Evolutionary conservation across 2,888 invertebrate genomes (phyloP).

Genomic region (Nephrocerus scutellatus): DNA sequence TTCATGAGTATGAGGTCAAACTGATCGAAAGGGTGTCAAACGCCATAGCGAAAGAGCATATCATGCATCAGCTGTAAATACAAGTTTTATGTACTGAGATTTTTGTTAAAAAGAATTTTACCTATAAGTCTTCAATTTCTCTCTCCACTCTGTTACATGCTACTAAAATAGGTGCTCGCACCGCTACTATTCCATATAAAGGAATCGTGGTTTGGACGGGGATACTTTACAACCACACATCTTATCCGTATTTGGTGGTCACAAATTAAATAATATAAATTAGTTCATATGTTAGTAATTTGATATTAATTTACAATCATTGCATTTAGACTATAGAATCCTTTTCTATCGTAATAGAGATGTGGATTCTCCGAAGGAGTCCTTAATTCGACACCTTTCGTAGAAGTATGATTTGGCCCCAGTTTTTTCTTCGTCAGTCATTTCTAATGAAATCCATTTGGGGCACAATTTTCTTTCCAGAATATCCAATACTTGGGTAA

Average conservation of each 20-base stretch:
- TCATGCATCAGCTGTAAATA: constrained; percentile 5
- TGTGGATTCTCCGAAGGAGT: too few relatives aligned
- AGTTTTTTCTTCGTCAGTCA: neutral
- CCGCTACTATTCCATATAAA: too few relatives aligned
- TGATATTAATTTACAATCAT: too few relatives aligned
- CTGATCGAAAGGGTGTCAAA: constrained; percentile 2
- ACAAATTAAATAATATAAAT: neutral
- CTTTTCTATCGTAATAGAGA: neutral
- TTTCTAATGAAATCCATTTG: neutral
- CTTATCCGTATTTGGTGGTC: constrained; percentile 1
- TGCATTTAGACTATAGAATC: neutral
- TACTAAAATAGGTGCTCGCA: neutral
- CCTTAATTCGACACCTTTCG: constrained; percentile 3
- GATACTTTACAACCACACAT: constrained; percentile 1
- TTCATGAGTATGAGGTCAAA: constrained; percentile 1
- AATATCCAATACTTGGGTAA: neutral
- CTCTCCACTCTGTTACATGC: constrained; percentile 1
- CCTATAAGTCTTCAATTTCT: neutral
- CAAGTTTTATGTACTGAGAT: neutral
- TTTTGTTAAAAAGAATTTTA: neutral
- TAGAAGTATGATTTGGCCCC: constrained; percentile 1
- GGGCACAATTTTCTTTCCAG: constrained; percentile 4
- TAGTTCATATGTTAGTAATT: neutral
- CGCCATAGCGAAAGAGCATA: constrained; percentile 2
- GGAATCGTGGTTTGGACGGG: neutral